Percentiles rank a stretch among this genome's conserved stretches.
Conservation (phyloP, 2,888 invertebrate species). For the Tinea pellionella region DNA sequence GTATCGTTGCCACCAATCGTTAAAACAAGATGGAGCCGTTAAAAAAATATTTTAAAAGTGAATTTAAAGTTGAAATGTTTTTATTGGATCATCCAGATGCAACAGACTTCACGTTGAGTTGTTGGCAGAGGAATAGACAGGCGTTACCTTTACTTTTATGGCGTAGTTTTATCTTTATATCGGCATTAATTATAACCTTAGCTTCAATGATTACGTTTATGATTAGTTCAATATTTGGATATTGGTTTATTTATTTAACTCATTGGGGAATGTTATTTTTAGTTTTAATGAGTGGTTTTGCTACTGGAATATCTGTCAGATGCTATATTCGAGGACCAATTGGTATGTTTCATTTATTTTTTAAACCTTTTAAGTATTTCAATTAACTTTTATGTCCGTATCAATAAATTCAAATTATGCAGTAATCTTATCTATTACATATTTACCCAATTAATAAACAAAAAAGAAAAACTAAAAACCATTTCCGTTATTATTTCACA, state of each 20-base stretch:
- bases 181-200: slow-evolving; percentile 35
- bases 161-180: slow-evolving; percentile 34
- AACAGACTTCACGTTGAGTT: slow-evolving; percentile 40
- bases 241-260: slow-evolving; percentile 58
- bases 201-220: slow-evolving; percentile 26
- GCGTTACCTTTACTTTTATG: slow-evolving; percentile 34
- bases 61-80: slow-evolving; percentile 33
- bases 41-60: slow-evolving; percentile 37
- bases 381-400: not conserved
- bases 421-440: not conserved
- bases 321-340: slow-evolving; percentile 37
- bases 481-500: too few relatives aligned
- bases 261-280: slow-evolving; percentile 53
- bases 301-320: slow-evolving; percentile 36
- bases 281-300: slow-evolving; percentile 36
- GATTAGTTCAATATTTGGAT: slow-evolving; percentile 22
- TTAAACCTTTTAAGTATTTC: too few relatives aligned
- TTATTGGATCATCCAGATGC: slow-evolving; percentile 34
- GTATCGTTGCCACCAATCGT: not conserved
- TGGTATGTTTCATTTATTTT: slow-evolving; percentile 28
- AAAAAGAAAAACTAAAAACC: too few relatives aligned
- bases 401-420: not conserved
- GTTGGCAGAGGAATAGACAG: slow-evolving; percentile 38
- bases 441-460: not conserved
- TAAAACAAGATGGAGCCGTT: slow-evolving; percentile 32